phyloP scores from a whole-genome alignment of 1,140 invertebrate genomes.

The Nasonia giraulti region DNA sequence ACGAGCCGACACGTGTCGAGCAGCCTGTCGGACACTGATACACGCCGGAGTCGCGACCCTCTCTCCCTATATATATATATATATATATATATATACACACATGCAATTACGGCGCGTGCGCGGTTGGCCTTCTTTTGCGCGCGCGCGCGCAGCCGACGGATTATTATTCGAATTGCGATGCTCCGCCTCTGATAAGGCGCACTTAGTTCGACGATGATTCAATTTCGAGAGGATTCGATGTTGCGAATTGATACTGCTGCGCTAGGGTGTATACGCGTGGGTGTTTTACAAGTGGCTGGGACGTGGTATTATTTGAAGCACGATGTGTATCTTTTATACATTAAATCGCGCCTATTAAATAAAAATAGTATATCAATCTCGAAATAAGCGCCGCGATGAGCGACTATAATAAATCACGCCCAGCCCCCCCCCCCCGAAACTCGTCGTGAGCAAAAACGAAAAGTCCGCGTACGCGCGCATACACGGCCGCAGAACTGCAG shows the following conservation, averaged over 20 bases:
- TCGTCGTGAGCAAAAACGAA: neutral
- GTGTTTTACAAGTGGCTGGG: neutral
- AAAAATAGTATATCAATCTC: neutral
- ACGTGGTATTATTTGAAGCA: no score
- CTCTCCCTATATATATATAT: no score
- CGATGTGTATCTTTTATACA: no score
- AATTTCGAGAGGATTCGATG: constrained; percentile 31
- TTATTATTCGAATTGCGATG: constrained; percentile 47
- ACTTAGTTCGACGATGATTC: constrained; percentile 24
- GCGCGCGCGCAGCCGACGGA: neutral
- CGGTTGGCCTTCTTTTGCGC: neutral
- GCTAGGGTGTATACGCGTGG: no score
- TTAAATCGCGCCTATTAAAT: neutral
- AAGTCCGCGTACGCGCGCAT: neutral
- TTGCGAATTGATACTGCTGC: neutral
- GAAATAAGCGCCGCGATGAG: neutral
- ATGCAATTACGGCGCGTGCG: constrained; percentile 19
- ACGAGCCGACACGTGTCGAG: constrained; percentile 71
- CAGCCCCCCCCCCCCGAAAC: neutral
- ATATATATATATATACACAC: no score
- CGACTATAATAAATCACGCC: neutral
- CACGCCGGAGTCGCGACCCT: constrained; percentile 62
- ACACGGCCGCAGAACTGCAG: neutral
- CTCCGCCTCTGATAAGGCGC: constrained; percentile 37
- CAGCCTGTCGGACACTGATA: constrained; percentile 71